Base-by-base conservation (phyloP, 2,888 invertebrate species). In the Limenitis camilla region DNA sequence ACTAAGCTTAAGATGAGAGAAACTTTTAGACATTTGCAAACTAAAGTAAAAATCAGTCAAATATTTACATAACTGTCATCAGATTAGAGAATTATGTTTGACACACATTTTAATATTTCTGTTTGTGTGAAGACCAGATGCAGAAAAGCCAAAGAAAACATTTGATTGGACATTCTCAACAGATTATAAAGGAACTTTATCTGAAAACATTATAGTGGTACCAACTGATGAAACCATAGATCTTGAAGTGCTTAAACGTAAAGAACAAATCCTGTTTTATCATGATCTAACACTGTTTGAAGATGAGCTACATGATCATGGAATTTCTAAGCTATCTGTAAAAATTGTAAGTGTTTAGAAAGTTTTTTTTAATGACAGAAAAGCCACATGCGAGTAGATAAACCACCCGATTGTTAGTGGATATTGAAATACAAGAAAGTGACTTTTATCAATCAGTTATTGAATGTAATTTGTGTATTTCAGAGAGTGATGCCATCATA, bases 151-250 rank as follows among this genome's bases (percentile, higher is more conserved):
- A 69, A 89, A 95, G 49, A 94, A 93, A 70, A 93, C 96, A 11
- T 98, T 96, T 82, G 99, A 99, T 81, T 99, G 99, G 99, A 99
- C 99, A 1, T 99, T 95, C 74, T 93, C 95, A 19, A 96, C 97
- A 31, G 91, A 94, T 69, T 99, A 99, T 77, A 92, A 91, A 73
- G 99, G 99, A 36, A 93, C 93, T 19, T 70, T 92, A 33, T 84
- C 89, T 49, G 90, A 91, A 7, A 81, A 89, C 55, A 89, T 93
- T 64, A 71, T 81, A 47, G 66, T 91, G 8, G 89, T 90, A 64
- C 75, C 88, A 42, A 94, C 95, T 0, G 89, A 92, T 39, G 93
- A 95, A 70, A 85, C 90, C 60, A 94, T 99, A 49, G 91, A 99
- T 76, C 89, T 96, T 65, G 95, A 97, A 63, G 90, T 95, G 71